phyloP scores from a whole-genome alignment of 2,113 vertebrate genomes.

The Campylomormyrus numenius region DNA sequence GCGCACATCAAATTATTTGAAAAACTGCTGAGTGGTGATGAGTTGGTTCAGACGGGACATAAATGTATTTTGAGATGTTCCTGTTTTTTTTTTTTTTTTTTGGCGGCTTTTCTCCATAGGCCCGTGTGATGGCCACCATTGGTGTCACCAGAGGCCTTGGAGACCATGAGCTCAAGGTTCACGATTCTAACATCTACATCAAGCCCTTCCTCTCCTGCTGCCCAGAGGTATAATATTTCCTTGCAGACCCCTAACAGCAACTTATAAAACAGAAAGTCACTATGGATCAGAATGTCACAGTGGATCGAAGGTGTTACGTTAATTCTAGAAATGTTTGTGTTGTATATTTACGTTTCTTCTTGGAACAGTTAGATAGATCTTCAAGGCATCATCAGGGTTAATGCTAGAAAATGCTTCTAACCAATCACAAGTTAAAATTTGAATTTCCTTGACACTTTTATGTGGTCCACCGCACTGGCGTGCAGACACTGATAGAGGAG shows the following conservation, averaged over 20 bases:
- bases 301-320: background rate
- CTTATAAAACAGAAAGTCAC: constrained; percentile 22
- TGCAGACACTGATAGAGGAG: background rate
- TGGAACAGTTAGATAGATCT: background rate
- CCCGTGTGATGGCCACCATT: constrained; percentile 93
- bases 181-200: constrained; percentile 95
- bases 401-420: background rate
- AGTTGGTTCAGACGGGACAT: too few relatives aligned
- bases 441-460: background rate
- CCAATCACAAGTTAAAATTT: background rate
- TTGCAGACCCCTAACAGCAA: constrained; percentile 31
- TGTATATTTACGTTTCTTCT: background rate
- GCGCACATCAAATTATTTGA: background rate
- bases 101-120: constrained; percentile 55
- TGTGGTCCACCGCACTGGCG: background rate
- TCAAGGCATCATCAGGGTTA: background rate
- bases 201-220: constrained; percentile 93
- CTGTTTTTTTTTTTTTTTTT: background rate
- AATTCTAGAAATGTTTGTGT: background rate
- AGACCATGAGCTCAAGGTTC: constrained; percentile 93
- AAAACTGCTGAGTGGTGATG: background rate
- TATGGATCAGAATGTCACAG: background rate
- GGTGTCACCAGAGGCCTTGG: constrained; percentile 94
- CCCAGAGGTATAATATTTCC: constrained; percentile 75
- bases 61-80: background rate